phyloP scores from a whole-genome alignment of 2,113 vertebrate genomes.

The Ochotona curzoniae region DNA sequence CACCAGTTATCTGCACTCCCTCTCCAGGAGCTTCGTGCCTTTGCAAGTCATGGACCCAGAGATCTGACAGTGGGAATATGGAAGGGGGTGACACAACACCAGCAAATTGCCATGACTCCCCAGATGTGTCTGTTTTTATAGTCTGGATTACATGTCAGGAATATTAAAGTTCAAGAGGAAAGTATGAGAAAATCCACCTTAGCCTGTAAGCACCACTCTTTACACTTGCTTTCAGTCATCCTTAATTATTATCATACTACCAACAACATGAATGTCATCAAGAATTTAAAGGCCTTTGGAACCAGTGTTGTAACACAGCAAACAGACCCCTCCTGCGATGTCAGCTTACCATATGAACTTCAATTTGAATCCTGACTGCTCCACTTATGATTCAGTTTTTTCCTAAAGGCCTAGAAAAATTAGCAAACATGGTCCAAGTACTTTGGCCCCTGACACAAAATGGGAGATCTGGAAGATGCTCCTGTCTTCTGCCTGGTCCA shows the following conservation, averaged over 20 bases:
- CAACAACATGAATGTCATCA: not conserved
- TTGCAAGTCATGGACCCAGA: not conserved
- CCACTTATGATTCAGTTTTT: too few relatives aligned
- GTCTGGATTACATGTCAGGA: not conserved
- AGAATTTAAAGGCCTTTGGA: not conserved
- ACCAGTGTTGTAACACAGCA: too few relatives aligned
- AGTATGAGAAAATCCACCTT: constrained; percentile 21
- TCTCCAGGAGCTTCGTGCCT: not conserved
- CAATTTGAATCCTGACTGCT: too few relatives aligned
- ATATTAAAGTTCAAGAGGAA: constrained; percentile 38
- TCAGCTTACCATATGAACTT: too few relatives aligned
- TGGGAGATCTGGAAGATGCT: too few relatives aligned
- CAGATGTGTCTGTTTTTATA: not conserved
- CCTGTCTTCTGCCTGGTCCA: too few relatives aligned
- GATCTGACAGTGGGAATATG: not conserved
- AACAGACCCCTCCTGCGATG: too few relatives aligned
- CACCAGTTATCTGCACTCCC: not conserved
- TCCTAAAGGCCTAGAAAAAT: too few relatives aligned
- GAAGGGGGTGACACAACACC: not conserved
- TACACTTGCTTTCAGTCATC: constrained; percentile 25
- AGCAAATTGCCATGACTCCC: not conserved
- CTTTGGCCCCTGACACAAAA: too few relatives aligned
- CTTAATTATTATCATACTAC: constrained; percentile 15
- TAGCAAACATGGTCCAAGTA: too few relatives aligned
- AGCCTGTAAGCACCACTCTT: not conserved